Evolutionary conservation across 2,113 vertebrate species (phyloP).

Genomic region (Thinocorus orbignyianus): DNA sequence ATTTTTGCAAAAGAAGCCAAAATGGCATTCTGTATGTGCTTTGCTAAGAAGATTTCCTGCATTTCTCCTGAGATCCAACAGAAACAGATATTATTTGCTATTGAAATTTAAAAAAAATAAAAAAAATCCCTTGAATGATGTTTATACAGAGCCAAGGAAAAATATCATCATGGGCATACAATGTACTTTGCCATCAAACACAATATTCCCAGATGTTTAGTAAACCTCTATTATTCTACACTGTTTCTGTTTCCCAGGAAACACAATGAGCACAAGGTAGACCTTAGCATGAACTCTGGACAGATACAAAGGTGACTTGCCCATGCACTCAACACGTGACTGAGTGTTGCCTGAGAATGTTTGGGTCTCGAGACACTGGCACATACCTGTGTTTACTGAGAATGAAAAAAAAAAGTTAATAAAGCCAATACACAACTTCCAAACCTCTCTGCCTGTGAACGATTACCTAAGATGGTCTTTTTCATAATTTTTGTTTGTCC

Average conservation of each 20-base stretch:
- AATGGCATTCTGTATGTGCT: neutral
- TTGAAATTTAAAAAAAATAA: neutral
- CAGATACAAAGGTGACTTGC: conserved; percentile 50
- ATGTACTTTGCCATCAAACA: neutral
- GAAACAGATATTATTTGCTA: neutral
- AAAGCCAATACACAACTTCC: neutral
- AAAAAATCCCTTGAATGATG: neutral
- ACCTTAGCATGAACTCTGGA: conserved; percentile 37
- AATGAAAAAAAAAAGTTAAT: conserved; percentile 26
- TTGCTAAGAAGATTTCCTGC: neutral
- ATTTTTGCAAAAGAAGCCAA: neutral
- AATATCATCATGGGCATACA: neutral
- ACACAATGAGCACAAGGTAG: conserved; percentile 36
- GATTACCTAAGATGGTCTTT: neutral
- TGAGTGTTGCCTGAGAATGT: neutral
- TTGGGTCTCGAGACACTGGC: conserved; percentile 24
- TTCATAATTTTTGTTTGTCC: neutral
- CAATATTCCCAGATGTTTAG: neutral
- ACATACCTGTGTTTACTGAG: conserved; percentile 43
- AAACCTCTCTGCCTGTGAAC: neutral
- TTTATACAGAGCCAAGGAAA: neutral
- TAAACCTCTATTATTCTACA: neutral
- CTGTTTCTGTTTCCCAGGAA: conserved; percentile 50
- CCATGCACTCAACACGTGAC: neutral
- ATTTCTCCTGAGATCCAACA: neutral